Base-by-base conservation (phyloP, 2,888 invertebrate genomes). In the Arge pagana region DNA sequence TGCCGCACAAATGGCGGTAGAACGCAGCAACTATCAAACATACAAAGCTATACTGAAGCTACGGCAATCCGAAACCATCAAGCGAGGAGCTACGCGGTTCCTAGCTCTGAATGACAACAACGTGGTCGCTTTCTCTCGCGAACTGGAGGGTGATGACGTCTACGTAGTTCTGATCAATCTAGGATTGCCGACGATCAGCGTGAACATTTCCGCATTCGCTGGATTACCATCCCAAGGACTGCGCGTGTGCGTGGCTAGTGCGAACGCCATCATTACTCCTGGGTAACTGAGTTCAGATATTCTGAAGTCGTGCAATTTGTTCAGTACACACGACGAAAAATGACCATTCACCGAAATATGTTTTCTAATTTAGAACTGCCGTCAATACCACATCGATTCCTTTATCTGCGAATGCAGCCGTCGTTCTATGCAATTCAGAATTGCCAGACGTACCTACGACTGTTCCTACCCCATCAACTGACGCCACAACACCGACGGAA, bases 31-130 rank as follows among this genome's bases (percentile, higher is more conserved):
- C 48, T 57, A 70, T 18, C 55, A 59, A 54, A 77, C 83, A 0
- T 85, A 82, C 58, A 81, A 82, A 63, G 68, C 70, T 0, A 62
- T 85, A 48, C 78, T 80, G 3, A 61, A 68, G 2, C 72, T 83
- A 0, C 80, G 84, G 19, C 68, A 70, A 15, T n/a, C 19, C n/a
- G 43, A 43, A 18, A 30, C 30, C 7, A 31, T 43, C 13, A 43
- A 18, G 16, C 16, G 18, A 7, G 43, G 43, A 13, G 18, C 43
- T 11, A 43, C 43, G 16, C 30, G n/a, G 31, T 13, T 43, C n/a
- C 30, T 31, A 18, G 28, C 43, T 31, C 43, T 43, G 5, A 43
- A 43, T 37, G 26, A 37, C 8, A 23, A 26, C 5, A 15, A 39
- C 23, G 39, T 39, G 8, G 13, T 43, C 10, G 43, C 43, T 8